Evolutionary conservation across 1,140 invertebrate species (phyloP), one percentile per base, ranked within the genome.

Genomic region (Steinernema khuongi): DNA sequence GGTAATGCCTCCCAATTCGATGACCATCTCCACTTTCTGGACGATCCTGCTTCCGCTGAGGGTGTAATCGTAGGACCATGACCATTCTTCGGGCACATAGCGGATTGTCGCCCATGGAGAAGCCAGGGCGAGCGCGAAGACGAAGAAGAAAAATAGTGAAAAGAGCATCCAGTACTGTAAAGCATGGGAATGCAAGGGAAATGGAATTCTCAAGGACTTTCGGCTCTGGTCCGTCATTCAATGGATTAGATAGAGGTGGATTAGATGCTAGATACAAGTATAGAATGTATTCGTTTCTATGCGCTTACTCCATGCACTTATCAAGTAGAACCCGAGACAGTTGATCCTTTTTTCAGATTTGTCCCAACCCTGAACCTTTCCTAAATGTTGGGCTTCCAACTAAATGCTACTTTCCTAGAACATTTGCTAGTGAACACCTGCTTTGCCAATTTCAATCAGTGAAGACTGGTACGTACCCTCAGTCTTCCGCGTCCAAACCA

Each of bases 1-100:
- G 26, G 71, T 50, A 44, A 81, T 82, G 14, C 79, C 79, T 4
- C 78, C 78, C 7, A 81, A 41, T 72, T 81, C 80, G 31, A 81
- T 81, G 26, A 31, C 67, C 77, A 76, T 77, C 68, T 79, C 80
- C 31, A 76, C 30, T 18, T 31, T 72, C 73, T 81, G 77, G 14
- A 60, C 80, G n/a, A 30, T 32, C 0, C 71, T n/a, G 18, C 81
- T 80, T 22, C 60, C 29, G 0, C 66, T 32, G 28, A 68, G 41
- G 0, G 43, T 33, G 0, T 70, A 30, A 41, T 81, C 80, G 29
- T 82, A 81, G 32, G 69, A 70, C 80, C 80, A 81, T 26, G 79
- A 80, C 43, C 75, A 81, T 50, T 71, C 68, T 1, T 77, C 77
- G 26, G 77, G 77, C 19, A 60, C 67, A 68, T 81, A 80, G 1